A percentile compares a stretch with the other conserved stretches of the same genome.
phyloP scores from a whole-genome alignment of 1,140 invertebrate species.

The Chionoecetes opilio region DNA sequence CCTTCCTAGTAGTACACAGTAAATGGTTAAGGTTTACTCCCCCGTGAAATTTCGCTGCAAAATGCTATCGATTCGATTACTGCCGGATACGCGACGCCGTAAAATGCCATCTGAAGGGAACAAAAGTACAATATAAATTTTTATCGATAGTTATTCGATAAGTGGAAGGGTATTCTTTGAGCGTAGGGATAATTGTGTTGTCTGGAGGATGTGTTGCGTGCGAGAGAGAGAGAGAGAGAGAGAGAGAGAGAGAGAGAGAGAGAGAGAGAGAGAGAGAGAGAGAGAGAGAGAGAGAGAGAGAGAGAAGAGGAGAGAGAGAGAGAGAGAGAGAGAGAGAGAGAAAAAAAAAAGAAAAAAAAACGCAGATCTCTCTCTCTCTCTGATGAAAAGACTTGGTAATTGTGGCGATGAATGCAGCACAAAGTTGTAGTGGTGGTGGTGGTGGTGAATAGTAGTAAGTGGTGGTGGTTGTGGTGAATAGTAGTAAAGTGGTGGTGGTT shows the following conservation, averaged over 20 bases:
- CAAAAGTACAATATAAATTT: not conserved
- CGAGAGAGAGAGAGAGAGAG: too few species aligned
- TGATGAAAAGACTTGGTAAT: not conserved
- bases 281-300: not conserved
- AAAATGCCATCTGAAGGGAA: too few species aligned
- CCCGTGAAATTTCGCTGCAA: not conserved
- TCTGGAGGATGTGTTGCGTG: not conserved
- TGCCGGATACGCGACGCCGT: not conserved
- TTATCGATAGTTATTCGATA: not conserved
- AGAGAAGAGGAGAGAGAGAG: not conserved
- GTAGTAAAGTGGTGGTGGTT: not conserved
- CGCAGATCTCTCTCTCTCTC: not conserved
- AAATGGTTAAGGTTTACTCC: too few species aligned
- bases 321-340: slow-evolving; percentile 8
- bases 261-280: not conserved
- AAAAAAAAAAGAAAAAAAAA: not conserved
- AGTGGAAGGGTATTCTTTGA: not conserved
- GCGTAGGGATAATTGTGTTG: not conserved
- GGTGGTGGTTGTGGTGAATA: not conserved
- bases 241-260: not conserved
- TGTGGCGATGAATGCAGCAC: not conserved
- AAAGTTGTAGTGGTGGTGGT: not conserved
- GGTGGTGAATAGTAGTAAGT: not conserved
- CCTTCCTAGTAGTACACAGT: too few species aligned
- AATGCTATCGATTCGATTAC: slow-evolving; percentile 20